Evolutionary conservation across 2,797 vertebrate genomes (phyloP).

Genomic region (Chaunax sp.): DNA sequence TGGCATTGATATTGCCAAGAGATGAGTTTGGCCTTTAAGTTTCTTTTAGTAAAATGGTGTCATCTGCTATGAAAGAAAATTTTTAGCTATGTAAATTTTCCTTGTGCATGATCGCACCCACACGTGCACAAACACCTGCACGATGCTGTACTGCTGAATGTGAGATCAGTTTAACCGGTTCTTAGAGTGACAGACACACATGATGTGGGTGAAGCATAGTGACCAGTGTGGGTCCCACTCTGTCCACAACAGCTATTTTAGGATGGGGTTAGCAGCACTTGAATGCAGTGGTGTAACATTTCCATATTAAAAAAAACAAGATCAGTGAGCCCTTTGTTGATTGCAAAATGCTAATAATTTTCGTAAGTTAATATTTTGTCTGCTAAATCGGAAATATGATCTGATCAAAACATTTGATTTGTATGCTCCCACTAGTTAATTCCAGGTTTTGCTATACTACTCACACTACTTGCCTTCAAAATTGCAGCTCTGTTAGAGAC

Average conservation of each 20-base stretch:
- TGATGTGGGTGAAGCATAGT: slow-evolving; percentile 54
- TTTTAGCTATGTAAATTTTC: not conserved
- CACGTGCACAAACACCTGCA: not conserved
- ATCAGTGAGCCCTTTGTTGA: slow-evolving; percentile 22
- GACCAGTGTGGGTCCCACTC: slow-evolving; percentile 37
- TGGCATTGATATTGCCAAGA: slow-evolving; percentile 29
- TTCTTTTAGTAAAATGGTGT: slow-evolving; percentile 5
- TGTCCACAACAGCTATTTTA: slow-evolving; percentile 68
- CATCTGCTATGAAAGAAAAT: slow-evolving; percentile 8
- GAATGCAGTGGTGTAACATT: slow-evolving; percentile 46
- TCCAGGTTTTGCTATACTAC: too few species aligned
- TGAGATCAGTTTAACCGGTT: slow-evolving; percentile 22
- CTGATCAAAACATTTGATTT: slow-evolving; percentile 5
- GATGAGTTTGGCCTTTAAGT: not conserved
- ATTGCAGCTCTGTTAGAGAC: too few species aligned
- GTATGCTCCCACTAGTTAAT: not conserved
- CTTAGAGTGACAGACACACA: slow-evolving; percentile 77
- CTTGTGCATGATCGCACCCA: slow-evolving; percentile 1
- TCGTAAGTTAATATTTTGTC: not conserved
- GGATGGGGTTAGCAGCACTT: slow-evolving; percentile 42
- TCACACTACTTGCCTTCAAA: too few species aligned
- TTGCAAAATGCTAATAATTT: slow-evolving; percentile 8
- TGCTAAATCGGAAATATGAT: slow-evolving; percentile 6
- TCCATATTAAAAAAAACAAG: slow-evolving; percentile 22
- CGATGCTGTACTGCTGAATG: slow-evolving; percentile 10